These are phyloP conservation scores for Oryzias woworae DNA, from an alignment of 2,113 vertebrate genomes.

Conservation along the genomic window DNA sequence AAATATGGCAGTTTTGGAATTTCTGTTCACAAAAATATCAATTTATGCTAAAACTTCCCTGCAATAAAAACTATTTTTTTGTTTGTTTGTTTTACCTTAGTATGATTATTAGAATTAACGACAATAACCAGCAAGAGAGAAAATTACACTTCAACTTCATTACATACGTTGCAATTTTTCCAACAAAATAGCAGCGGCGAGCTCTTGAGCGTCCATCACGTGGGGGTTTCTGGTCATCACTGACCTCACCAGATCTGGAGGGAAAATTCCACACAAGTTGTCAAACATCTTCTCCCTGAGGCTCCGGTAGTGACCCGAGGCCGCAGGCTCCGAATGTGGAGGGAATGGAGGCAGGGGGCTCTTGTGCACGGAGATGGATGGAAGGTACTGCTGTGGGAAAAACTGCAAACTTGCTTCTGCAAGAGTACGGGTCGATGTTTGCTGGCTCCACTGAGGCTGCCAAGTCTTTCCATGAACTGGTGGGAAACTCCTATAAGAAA, in stretches of 20 bases:
- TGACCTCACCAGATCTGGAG: constrained; percentile 86
- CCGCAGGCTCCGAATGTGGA: constrained; percentile 74
- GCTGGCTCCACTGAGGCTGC: constrained; percentile 71
- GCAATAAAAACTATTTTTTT: neutral
- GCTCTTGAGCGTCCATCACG: constrained; percentile 90
- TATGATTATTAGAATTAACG: no score
- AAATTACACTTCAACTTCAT: constrained; percentile 60
- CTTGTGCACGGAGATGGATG: constrained; percentile 45
- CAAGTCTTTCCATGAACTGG: constrained; percentile 85
- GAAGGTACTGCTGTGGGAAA: constrained; percentile 62
- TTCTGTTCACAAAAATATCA: constrained; percentile 45
- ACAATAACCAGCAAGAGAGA: no score
- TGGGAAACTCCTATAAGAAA: constrained; percentile 84
- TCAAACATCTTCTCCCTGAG: constrained; percentile 87
- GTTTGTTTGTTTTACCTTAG: no score
- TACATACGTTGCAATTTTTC: constrained; percentile 88
- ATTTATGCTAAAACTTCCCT: constrained; percentile 25
- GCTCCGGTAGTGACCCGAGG: constrained; percentile 79
- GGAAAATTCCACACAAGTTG: constrained; percentile 95
- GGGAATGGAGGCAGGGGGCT: constrained; percentile 16
- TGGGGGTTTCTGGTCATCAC: constrained; percentile 94
- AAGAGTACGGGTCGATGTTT: constrained; percentile 52
- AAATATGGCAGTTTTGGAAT: constrained; percentile 35
- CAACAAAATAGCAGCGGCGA: constrained; percentile 91
- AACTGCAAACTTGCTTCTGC: constrained; percentile 43